Evolutionary conservation across 2,797 vertebrate genomes (phyloP), one percentile per base, ranked within the genome.

Genomic region (Hephaestus fuliginosus): DNA sequence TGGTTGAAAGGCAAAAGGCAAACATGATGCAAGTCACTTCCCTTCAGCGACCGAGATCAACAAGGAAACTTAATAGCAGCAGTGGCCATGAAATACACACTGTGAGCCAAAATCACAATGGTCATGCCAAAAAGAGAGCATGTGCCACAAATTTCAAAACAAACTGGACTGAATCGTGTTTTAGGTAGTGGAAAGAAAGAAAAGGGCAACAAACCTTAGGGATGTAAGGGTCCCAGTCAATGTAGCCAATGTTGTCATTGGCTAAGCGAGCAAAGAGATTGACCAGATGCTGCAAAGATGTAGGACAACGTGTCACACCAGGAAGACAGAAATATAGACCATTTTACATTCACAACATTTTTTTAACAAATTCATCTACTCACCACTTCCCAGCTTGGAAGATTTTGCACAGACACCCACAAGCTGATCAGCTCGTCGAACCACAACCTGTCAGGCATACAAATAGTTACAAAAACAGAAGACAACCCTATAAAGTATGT

Each of bases 201-300:
- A 66, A 52, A 44, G 12, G 20, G 14, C 18, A 67, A 89, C 88
- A 90, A 92, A 98, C 98, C 98, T 98, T 98, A 52, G 98, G 97
- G 90, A 99, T 97, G 89, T 97, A 98, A 0, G 97, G 97, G 93
- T 99, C 98, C 98, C 98, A 99, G 74, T 98, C 96, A 84, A 99
- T 97, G 95, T 99, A 99, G 78, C 98, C 98, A n/a, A 99, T 99
- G 95, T 98, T 99, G 94, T 99, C 98, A 75, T 96, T 97, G 76
- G 98, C 97, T 95, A 99, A 91, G 63, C 98, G 97, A 83, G 98
- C 97, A 93, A 99, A 99, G 46, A 99, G 96, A 90, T 97, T 98
- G 81, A 99, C 97, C 57, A 99, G 92, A 95, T 98, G 96, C 98
- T 99, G 90, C 43, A 86, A 73, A 76, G 74, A 90, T 53, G n/a